These are phyloP conservation scores for Aradophagus sp. DNA, from an alignment of 1,140 invertebrate species.

Conservation along the genomic window DNA sequence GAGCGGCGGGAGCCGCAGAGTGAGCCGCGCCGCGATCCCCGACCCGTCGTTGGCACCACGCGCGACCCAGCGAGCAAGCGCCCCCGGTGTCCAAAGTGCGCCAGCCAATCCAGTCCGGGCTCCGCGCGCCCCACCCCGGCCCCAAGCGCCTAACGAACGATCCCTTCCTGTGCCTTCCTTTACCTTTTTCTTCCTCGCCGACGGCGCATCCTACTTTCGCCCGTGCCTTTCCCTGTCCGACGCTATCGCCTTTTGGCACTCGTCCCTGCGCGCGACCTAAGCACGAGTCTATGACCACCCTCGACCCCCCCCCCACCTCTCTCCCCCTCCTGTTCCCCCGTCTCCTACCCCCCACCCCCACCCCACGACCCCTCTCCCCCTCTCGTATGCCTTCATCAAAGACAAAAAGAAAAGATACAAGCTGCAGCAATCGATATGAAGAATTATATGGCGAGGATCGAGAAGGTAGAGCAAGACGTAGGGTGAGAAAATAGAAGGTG, in stretches of 20 bases:
- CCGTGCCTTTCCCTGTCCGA: conserved; percentile 3
- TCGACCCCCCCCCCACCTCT: conserved; percentile 7
- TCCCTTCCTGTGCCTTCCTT: conserved; percentile 5
- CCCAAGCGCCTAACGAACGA: conserved; percentile 11
- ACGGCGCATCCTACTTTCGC: conserved; percentile 13
- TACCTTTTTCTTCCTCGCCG: conserved; percentile 28
- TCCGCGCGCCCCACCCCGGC: conserved; percentile 30
- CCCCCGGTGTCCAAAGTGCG: conserved; percentile 23
- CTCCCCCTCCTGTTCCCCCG: no score
- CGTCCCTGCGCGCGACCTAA: conserved; percentile 30
- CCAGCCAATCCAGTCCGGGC: conserved; percentile 35
- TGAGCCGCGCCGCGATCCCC: conserved; percentile 69
- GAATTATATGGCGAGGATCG: no score
- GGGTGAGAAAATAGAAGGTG: no score
- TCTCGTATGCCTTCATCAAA: no score
- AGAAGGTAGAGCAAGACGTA: no score
- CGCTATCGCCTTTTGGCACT: conserved; percentile 19
- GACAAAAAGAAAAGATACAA: no score
- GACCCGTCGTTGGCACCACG: conserved; percentile 57
- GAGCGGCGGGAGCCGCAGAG: conserved; percentile 76
- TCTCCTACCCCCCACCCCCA: no score
- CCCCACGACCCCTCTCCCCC: no score
- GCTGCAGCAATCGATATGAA: no score
- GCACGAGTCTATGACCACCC: conserved; percentile 28
- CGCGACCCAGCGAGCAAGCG: conserved; percentile 49